Evolutionary conservation across 2,113 vertebrate species (phyloP), one percentile per base, ranked within the genome.

Genomic region (Amblyornis subalaris): DNA sequence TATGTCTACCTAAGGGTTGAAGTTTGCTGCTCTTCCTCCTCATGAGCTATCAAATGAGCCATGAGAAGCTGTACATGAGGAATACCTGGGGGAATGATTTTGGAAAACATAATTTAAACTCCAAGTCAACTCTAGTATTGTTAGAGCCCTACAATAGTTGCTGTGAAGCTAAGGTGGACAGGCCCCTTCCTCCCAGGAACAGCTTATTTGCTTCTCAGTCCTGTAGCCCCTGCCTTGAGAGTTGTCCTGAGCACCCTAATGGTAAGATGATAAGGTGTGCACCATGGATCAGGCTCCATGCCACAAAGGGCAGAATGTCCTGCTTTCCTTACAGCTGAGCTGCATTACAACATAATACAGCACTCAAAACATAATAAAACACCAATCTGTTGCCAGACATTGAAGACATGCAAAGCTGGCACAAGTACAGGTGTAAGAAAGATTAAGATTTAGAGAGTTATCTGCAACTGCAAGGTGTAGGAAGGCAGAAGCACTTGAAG

Each of bases 301-400:
- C 51, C 6, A 0, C 9, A 19, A 47, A 73, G 26, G n/a, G 31
- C 31, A 35, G 66, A 80, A 25, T 9, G 0, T 35, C 50, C 89
- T 75, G 17, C 31, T 90, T 88, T 77, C 44, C 64, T 62, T 33
- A 57, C 18, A 45, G n/a, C 22, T 57, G n/a, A 42, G 24, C 54
- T 55, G 33, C 18, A 7, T 48, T 50, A 8, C 36, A 38, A 38
- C 36, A 38, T 38, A 38, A 38, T 38, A 38, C 2, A 2, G 15
- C 19, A 13, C 57, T 60, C 36, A 18, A 29, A 29, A 78, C 5
- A 24, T 23, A 21, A 53, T 48, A 45, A 64, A 90, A 16, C 55
- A 40, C 12, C 17, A 3, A 9, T 17, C 33, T 61, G 15, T 69
- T 42, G n/a, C 28, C 0, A 2, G 8, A 21, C 3, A 5, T 7